Evolutionary conservation across 2,113 vertebrate genomes (phyloP), one percentile per base, ranked within the genome.

Genomic region (Pleuronectes platessa): DNA sequence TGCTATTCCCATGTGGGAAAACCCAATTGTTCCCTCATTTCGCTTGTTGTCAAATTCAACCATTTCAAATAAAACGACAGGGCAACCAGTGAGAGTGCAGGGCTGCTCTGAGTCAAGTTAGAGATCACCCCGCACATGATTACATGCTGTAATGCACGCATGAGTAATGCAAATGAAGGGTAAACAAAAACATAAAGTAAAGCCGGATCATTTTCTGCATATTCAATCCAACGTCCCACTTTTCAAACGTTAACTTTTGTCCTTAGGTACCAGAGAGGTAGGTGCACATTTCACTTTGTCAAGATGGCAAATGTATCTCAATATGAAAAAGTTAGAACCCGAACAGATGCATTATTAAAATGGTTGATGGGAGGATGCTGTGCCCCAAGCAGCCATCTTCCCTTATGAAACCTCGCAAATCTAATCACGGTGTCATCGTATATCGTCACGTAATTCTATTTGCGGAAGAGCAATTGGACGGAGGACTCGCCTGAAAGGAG

Each of bases 1-100:
- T 5, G 65, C 63, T 67, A 74, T 61, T 89, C 74, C 74, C 72
- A 79, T 78, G 81, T 87, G 86, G 81, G 83, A 84, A 84, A 76
- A 69, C 63, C 13, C 78, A 69, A 85, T 82, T 82, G 77, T 81
- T 86, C 79, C 61, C 69, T 58, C 67, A 79, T 79, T 78, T 79
- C 68, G 53, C 53, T 11, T 15, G 60, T 21, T 59, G 67, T 59
- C 68, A 51, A 76, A 42, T 71, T 79, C 58, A 76, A 71, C 84
- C 71, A 58, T 42, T 82, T 66, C 6, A 60, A 77, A 77, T 78
- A 17, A 73, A 74, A 81, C n/a, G 49, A 58, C 65, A n/a, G 66
- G 70, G 73, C 45, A 78, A 76, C 75, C 23, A 76, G 51, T 12
- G 24, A n/a, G 24, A 18, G 51, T 10, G 17, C 4, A 61, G 24